A percentile compares a stretch with the other conserved stretches of the same genome.
Evolutionary conservation across 1,140 invertebrate genomes (phyloP).

Genomic region (Polypedilum vanderplanki): DNA sequence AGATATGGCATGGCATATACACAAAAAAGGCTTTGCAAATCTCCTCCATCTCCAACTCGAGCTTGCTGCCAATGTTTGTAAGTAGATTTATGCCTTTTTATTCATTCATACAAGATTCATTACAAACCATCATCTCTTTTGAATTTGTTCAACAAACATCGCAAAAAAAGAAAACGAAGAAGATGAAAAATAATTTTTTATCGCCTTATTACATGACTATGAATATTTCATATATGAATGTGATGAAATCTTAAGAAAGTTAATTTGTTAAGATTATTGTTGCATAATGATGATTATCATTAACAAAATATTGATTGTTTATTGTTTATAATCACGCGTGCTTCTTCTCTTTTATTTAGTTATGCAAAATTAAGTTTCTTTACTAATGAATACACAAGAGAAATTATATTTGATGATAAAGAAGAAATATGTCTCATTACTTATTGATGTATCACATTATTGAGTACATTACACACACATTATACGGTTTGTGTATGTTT

Average conservation of each 20-base stretch:
- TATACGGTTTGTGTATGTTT: not conserved
- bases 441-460: not conserved
- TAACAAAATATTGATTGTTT: no score
- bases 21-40: conserved; percentile 12
- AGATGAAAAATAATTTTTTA: not conserved
- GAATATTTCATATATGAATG: no score
- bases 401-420: no score
- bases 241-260: no score
- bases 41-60: not conserved
- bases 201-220: conserved; percentile 8
- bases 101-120: conserved; percentile 13
- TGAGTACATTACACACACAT: conserved; percentile 17
- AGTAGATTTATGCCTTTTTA: conserved; percentile 18
- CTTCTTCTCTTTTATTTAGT: no score
- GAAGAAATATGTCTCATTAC: not conserved
- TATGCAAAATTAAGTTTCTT: no score
- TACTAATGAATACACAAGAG: no score
- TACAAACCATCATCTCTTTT: conserved; percentile 1
- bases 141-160: conserved; percentile 9
- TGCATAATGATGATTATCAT: no score
- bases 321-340: no score
- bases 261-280: no score
- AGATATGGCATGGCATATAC: conserved; percentile 11
- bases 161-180: not conserved
- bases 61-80: not conserved